Base-by-base conservation (phyloP, 1,140 invertebrate genomes). In the Heliconius eleuchia region DNA sequence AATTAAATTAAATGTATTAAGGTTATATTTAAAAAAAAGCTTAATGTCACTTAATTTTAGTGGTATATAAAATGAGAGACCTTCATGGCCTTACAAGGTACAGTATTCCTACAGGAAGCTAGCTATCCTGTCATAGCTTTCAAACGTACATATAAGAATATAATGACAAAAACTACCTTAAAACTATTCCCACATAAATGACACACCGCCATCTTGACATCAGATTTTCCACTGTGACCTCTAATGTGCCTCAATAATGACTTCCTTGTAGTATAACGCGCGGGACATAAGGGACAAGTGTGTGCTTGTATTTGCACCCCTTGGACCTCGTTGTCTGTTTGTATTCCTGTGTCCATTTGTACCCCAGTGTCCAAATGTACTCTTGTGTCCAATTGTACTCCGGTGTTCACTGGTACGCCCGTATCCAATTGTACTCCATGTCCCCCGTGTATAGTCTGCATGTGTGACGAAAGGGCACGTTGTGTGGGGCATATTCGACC, bases 391-490 rank as follows among this genome's bases (percentile, higher is more conserved):
- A 52, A 52, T 52, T 52, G 50, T 52, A 52, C 18, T 19, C 50
- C 50, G 0, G 50, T 52, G 50, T 52, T 19, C 18, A 52, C 4
- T 19, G 18, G 50, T 52, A 52, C 50, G 5, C 50, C 18, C 5
- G 50, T 52, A 5, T 52, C 50, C 18, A 52, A 6, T 52, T 7
- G 18, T 7, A 52, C 50, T 1, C 50, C 50, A 19, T 66, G 23
- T 9, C 11, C 60, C 27, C 23, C 60, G 76, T 90, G 90, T 0
- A 88, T 82, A 1, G 80, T 78, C 13, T 80, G 75, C 1, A 87
- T 82, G 81, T 91, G 91, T 9, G 81, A 70, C 3, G 77, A 72
- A 0, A 92, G 70, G 0, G 87, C 78, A 11, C 83, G 81, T 11
- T 82, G 83, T 37, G 83, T 86, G 1, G 89, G 82, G 23, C 88